Evolutionary conservation across 2,888 invertebrate genomes (phyloP), one percentile per base, ranked within the genome.

Genomic region (Oxycera nigricornis): DNA sequence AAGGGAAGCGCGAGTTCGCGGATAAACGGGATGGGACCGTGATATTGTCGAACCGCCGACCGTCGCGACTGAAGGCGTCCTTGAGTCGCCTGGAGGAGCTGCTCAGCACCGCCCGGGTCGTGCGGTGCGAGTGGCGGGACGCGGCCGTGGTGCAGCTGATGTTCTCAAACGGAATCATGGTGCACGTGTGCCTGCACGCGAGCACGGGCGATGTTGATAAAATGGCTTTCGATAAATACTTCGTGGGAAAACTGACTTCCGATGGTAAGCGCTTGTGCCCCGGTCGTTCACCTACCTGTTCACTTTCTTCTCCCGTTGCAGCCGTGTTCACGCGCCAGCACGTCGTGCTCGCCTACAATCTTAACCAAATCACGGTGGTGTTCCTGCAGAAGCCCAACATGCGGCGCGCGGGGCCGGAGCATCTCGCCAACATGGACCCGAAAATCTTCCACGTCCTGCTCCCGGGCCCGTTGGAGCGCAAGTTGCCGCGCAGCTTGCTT

Each of bases 191-290:
- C 77, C 86, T 95, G 22, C 91, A 92, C 83, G 86, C 89, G 52
- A 87, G 88, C 76, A 91, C 91, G 65, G 91, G 93, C 39, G 94
- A 95, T 83, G 87, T 95, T 73, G 88, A 88, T 74, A 91, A 91
- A 81, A 91, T 96, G 81, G 87, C 90, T 68, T 93, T 95, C 85
- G 96, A 97, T 85, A 94, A 93, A 85, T 94, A 92, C 83, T 89
- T 96, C 80, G 88, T 94, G 74, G 92, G 94, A 50, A 96, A 95
- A 86, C 85, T 94, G 73, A 87, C 90, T 77, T 88, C 90, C 3
- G 92, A 93, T 88, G 93, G 93, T 92, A 86, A 81, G 52, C 26
- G 26, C 26, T n/a, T 9, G 6, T 4, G 30, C 7, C 30, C 28
- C 41, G 70, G 52, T 50, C 57, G 35, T 39, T 74, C 52, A 30